These are phyloP conservation scores for Probaryconus sp. DNA, from an alignment of 1,140 invertebrate species.

Conservation along the genomic window DNA sequence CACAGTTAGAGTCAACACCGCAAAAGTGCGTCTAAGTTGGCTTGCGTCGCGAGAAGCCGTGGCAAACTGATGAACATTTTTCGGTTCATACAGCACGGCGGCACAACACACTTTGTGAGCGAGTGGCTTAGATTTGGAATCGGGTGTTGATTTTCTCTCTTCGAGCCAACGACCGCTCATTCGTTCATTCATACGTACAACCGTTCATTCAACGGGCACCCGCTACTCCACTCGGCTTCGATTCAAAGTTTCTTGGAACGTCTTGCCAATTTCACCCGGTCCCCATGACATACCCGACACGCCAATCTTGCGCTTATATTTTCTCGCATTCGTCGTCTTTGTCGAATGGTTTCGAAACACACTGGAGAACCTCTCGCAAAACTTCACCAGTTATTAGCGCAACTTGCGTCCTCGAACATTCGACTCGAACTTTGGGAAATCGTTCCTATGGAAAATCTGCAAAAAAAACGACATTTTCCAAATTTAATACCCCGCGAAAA, in stretches of 20 bases:
- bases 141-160: conserved; percentile 59
- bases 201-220: conserved; percentile 71
- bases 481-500: no score
- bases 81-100: conserved; percentile 18
- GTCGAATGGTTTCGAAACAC: conserved; percentile 18
- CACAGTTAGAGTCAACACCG: conserved; percentile 27
- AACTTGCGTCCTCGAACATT: no score
- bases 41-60: conserved; percentile 19
- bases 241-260: conserved; percentile 75
- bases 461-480: no score
- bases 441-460: no score
- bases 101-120: conserved; percentile 29
- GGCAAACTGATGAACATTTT: conserved; percentile 44
- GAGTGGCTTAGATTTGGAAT: conserved; percentile 59
- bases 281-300: conserved; percentile 64
- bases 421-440: no score
- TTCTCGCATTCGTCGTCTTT: conserved; percentile 36
- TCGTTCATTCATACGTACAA: conserved; percentile 71
- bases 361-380: no score
- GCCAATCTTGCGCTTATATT: conserved; percentile 55
- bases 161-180: conserved; percentile 65
- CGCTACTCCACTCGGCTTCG: conserved; percentile 70
- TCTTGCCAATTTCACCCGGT: conserved; percentile 73
- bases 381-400: no score
- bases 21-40: conserved; percentile 29